Conservation (phyloP, 2,797 vertebrate species). For the Antrozous pallidus region DNA sequence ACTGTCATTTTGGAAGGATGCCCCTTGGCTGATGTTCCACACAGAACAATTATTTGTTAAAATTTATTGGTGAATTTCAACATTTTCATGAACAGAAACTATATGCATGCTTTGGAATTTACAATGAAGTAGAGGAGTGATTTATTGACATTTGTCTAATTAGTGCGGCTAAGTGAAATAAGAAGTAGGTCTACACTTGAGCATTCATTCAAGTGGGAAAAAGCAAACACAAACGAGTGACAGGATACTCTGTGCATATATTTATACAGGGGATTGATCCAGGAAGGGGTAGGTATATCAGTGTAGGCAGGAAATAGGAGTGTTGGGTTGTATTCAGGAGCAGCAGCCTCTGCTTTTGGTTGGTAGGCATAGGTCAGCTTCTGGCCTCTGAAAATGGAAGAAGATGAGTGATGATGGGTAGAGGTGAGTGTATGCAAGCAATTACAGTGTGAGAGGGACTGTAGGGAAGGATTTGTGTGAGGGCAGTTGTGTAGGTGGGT, state of each 20-base stretch:
- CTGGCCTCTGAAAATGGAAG: neutral
- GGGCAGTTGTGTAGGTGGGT: slow-evolving; percentile 6
- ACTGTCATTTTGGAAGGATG: neutral
- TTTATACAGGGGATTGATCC: neutral
- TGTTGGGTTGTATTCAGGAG: neutral
- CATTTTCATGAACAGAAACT: neutral
- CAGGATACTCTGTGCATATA: neutral
- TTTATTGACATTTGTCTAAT: neutral
- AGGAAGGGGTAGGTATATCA: neutral
- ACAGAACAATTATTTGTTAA: neutral
- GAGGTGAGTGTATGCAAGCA: neutral
- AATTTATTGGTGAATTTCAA: neutral
- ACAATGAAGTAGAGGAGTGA: neutral
- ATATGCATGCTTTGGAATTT: slow-evolving; percentile 8
- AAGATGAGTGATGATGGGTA: neutral
- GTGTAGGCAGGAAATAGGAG: neutral
- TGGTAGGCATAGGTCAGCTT: no score
- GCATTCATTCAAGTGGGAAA: neutral
- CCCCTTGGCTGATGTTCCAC: neutral
- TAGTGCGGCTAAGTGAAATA: neutral
- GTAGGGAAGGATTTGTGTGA: slow-evolving; percentile 40
- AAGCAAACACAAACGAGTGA: neutral
- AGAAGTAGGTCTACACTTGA: neutral
- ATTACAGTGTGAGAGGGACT: slow-evolving; percentile 14
- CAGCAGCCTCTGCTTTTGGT: no score